phyloP scores from a whole-genome alignment of 2,113 vertebrate genomes.

The Laticauda colubrina region DNA sequence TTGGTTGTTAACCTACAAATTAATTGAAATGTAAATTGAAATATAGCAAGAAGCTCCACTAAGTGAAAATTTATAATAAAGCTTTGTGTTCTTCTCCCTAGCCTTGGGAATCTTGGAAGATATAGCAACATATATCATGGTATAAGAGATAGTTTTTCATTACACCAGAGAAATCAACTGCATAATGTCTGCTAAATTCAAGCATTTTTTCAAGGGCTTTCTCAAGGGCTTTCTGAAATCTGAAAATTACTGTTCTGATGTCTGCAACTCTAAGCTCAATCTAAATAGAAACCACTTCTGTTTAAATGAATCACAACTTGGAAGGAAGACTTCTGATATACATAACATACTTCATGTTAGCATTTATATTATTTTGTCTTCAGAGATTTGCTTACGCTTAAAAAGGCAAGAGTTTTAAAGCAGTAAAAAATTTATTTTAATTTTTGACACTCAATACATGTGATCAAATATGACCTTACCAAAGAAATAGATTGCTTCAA shows the following conservation, averaged over 20 bases:
- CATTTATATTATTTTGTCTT: neutral
- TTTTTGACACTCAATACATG: conserved; percentile 51
- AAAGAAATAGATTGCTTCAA: conserved; percentile 46
- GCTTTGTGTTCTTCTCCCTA: neutral
- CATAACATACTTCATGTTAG: neutral
- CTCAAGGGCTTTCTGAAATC: neutral
- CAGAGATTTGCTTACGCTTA: conserved; percentile 20
- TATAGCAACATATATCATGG: neutral
- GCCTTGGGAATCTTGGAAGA: neutral
- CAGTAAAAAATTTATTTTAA: conserved; percentile 49
- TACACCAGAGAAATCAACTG: neutral
- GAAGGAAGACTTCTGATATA: neutral
- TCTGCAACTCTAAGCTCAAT: neutral
- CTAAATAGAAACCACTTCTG: neutral
- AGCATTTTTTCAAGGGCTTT: neutral
- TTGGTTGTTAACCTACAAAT: neutral
- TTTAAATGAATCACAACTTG: neutral
- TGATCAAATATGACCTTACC: conserved; percentile 41
- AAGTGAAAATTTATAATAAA: neutral
- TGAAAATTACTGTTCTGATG: conserved; percentile 2
- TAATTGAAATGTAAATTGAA: neutral
- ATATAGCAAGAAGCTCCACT: neutral
- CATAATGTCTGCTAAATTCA: neutral
- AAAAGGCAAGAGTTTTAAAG: conserved; percentile 29
- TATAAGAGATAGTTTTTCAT: neutral